Percentiles rank a stretch among this genome's conserved stretches.
These are phyloP conservation scores for Telenomus remus DNA, from an alignment of 1,140 invertebrate genomes.

Conservation along the genomic window DNA sequence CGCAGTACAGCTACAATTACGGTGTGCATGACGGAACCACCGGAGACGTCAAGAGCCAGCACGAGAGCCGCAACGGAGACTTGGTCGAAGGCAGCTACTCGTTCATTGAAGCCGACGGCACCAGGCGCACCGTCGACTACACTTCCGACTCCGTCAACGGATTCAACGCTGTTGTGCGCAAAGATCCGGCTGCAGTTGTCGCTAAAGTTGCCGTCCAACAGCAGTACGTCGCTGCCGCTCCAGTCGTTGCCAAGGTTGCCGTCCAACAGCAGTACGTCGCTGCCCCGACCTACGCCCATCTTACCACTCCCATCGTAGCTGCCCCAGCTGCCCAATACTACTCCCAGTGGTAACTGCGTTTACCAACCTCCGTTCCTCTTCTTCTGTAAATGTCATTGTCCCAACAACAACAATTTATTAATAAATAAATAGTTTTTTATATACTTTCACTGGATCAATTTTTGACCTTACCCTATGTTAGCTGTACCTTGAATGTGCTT, in stretches of 20 bases:
- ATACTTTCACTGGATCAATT: too few species aligned
- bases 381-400: too few species aligned
- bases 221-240: constrained; percentile 28
- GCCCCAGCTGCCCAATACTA: too few species aligned
- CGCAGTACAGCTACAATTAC: constrained; percentile 76
- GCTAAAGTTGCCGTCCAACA: constrained; percentile 5
- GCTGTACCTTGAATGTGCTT: too few species aligned
- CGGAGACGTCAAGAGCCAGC: constrained; percentile 79
- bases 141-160: constrained; percentile 62
- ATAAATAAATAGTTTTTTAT: too few species aligned
- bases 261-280: too few species aligned
- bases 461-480: too few species aligned
- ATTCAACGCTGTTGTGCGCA: constrained; percentile 64
- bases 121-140: constrained; percentile 59
- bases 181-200: constrained; percentile 39
- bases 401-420: too few species aligned
- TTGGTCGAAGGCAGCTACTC: constrained; percentile 69
- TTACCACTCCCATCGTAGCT: too few species aligned
- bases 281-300: too few species aligned
- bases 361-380: too few species aligned
- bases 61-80: constrained; percentile 78
- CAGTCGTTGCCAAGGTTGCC: constrained; percentile 26
- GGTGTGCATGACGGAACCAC: constrained; percentile 76
- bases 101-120: constrained; percentile 62
- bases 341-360: too few species aligned